Evolutionary conservation across 2,888 invertebrate genomes (phyloP).

Genomic region (Lasioglossum oenotherae): DNA sequence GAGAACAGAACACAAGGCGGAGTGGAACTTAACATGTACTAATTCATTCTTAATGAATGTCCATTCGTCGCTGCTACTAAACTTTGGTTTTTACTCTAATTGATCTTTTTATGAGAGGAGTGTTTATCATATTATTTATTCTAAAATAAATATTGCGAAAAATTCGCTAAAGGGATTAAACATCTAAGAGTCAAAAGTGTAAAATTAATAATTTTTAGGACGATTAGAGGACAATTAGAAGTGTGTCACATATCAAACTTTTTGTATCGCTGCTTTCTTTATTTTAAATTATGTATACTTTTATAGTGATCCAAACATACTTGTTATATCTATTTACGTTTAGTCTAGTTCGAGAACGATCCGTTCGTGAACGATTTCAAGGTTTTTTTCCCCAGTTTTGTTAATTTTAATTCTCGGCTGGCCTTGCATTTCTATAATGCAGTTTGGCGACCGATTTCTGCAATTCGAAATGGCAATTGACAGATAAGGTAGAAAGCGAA

Average conservation of each 20-base stretch:
- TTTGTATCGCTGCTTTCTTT: neutral
- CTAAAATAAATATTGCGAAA: neutral
- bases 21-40: neutral
- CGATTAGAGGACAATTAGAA: neutral
- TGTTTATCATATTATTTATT: neutral
- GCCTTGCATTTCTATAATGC: slow-evolving; percentile 32
- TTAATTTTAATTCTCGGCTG: slow-evolving; percentile 32
- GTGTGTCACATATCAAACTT: neutral
- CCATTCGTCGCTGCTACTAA: neutral
- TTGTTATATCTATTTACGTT: neutral
- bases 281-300: neutral
- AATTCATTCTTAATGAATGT: neutral
- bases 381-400: slow-evolving; percentile 10
- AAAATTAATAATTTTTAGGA: neutral
- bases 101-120: neutral
- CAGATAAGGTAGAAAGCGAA: slow-evolving; percentile 29
- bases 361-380: neutral
- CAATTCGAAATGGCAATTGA: neutral
- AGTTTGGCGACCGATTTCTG: neutral
- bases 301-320: neutral
- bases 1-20: neutral
- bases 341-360: neutral
- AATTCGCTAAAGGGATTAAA: neutral
- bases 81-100: neutral
- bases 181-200: neutral